Evolutionary conservation across 2,797 vertebrate genomes (phyloP).

Genomic region (Lacerta viridis): DNA sequence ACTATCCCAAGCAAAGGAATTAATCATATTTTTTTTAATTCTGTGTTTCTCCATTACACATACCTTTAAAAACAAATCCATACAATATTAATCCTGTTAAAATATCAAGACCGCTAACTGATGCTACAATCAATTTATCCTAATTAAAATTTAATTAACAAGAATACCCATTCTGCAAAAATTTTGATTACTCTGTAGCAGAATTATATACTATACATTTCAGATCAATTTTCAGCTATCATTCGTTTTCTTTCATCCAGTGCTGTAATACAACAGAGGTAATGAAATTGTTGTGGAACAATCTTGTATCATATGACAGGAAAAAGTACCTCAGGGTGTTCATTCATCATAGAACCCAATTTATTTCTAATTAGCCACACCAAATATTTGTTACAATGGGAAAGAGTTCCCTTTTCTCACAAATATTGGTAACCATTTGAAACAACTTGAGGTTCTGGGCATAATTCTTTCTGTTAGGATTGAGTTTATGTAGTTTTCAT

Average conservation of each 20-base stretch:
- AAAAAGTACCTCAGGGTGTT: conserved; percentile 38
- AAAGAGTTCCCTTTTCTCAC: conserved; percentile 48
- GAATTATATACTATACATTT: conserved; percentile 66
- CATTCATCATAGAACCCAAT: conserved; percentile 62
- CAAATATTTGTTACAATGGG: conserved; percentile 37
- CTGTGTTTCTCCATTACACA: conserved; percentile 40
- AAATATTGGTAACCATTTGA: conserved; percentile 45
- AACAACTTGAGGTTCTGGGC: conserved; percentile 31
- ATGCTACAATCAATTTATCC: conserved; percentile 58
- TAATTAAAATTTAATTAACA: conserved; percentile 71
- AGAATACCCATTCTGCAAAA: conserved; percentile 57
- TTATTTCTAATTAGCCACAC: conserved; percentile 48
- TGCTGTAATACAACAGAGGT: conserved; percentile 59
- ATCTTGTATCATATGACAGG: conserved; percentile 59
- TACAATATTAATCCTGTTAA: conserved; percentile 60
- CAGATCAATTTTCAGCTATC: conserved; percentile 62
- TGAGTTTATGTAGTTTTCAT: conserved; percentile 42
- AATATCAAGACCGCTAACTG: conserved; percentile 57
- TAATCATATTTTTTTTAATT: conserved; percentile 56
- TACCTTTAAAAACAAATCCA: conserved; percentile 51
- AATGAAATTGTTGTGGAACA: conserved; percentile 68
- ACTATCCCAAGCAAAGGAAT: conserved; percentile 64
- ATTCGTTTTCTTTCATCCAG: conserved; percentile 69
- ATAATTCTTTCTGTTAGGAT: conserved; percentile 33
- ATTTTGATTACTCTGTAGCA: conserved; percentile 57